A percentile compares a stretch with the other conserved stretches of the same genome.
These are phyloP conservation scores for Uloborus plumipes DNA, from an alignment of 2,888 invertebrate species.

Conservation along the genomic window DNA sequence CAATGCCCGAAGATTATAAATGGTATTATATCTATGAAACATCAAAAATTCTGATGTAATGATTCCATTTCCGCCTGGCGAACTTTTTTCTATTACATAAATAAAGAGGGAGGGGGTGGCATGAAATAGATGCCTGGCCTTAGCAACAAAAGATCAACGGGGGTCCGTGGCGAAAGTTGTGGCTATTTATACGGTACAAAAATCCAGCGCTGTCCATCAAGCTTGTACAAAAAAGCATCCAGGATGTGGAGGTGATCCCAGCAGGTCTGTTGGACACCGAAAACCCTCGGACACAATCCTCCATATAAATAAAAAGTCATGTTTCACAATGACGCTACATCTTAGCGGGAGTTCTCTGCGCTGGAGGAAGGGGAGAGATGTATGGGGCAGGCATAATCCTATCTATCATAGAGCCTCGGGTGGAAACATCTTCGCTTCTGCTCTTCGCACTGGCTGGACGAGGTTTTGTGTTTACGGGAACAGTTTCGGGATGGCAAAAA, in stretches of 20 bases:
- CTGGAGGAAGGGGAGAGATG: conserved; percentile 17
- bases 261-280: conserved; percentile 43
- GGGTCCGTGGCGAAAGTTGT: neutral
- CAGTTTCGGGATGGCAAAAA: neutral
- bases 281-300: conserved; percentile 35
- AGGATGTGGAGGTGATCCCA: conserved; percentile 34
- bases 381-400: conserved; percentile 58
- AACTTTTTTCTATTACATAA: neutral
- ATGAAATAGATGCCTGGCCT: neutral
- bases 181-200: conserved; percentile 52
- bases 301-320: conserved; percentile 63
- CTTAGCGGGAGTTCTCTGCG: conserved; percentile 38
- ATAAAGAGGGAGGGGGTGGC: conserved; percentile 3
- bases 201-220: conserved; percentile 61
- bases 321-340: conserved; percentile 62
- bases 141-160: conserved; percentile 38
- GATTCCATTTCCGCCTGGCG: neutral
- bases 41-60: neutral
- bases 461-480: conserved; percentile 33
- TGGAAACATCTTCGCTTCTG: conserved; percentile 32
- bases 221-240: conserved; percentile 19
- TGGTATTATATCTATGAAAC: too few species aligned
- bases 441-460: neutral
- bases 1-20: too few species aligned
- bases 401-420: conserved; percentile 58